Conservation (phyloP, 2,113 vertebrate species). For the Climacteris rufus region DNA sequence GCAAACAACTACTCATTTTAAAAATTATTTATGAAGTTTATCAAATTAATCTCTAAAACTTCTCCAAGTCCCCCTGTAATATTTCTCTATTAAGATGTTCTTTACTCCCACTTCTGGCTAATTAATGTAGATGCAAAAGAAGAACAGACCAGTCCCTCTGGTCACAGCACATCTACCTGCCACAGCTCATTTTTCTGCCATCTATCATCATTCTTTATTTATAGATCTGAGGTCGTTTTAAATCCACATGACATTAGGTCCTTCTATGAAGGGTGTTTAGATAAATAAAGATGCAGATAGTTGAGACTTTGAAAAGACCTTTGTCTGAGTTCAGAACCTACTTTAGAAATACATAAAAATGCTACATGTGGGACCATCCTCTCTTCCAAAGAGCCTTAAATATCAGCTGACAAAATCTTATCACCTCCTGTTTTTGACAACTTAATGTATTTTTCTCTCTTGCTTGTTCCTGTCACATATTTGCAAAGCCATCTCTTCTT, state of each 20-base stretch:
- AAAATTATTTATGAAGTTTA: background rate
- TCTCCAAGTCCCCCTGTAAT: slow-evolving; percentile 25
- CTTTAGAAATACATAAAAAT: background rate
- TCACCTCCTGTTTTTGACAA: background rate
- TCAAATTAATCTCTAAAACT: slow-evolving; percentile 30
- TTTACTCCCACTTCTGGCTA: slow-evolving; percentile 22
- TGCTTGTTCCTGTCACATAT: background rate
- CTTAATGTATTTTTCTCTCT: background rate
- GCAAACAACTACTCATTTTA: background rate
- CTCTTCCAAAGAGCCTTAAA: background rate
- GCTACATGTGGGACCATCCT: background rate
- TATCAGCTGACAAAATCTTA: background rate
- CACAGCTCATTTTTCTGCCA: background rate
- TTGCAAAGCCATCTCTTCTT: background rate
- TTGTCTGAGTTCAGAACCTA: background rate
- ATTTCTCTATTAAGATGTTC: slow-evolving; percentile 26
- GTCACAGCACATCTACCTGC: slow-evolving; percentile 5
- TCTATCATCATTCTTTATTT: slow-evolving; percentile 8
- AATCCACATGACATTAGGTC: background rate
- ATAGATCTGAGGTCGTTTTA: background rate
- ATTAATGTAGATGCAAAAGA: slow-evolving; percentile 4
- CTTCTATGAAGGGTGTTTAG: background rate
- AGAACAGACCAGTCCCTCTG: background rate
- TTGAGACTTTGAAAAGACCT: background rate
- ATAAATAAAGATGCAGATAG: background rate